Conservation (phyloP, 2,113 vertebrate species). For the Aptenodytes forsteri region DNA sequence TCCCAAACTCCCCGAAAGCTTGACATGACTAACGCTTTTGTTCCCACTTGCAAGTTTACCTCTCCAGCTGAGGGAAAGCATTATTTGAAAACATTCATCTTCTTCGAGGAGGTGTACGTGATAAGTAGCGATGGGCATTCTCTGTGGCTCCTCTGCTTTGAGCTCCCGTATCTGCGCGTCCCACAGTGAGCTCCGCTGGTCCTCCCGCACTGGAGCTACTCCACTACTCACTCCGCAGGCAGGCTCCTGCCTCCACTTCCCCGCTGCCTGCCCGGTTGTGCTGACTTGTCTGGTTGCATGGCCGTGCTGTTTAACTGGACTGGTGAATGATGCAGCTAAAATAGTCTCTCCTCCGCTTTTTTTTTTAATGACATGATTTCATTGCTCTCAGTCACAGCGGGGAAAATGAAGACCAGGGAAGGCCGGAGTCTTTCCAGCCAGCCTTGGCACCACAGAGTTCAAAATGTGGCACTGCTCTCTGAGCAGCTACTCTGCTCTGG, state of each 20-base stretch:
- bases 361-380: not conserved
- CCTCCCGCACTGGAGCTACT: not conserved
- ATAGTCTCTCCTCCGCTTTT: not conserved
- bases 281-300: not conserved
- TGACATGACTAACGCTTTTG: not conserved
- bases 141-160: not conserved
- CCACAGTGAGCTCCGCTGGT: not conserved
- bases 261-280: not conserved
- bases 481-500: not conserved
- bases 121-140: not conserved
- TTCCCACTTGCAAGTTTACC: not conserved
- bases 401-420: accelerated
- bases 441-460: not conserved
- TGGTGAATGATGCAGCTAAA: not conserved
- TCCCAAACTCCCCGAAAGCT: not conserved
- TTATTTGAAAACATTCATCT: accelerated
- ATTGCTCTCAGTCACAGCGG: not conserved
- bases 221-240: accelerated
- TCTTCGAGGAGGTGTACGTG: not conserved
- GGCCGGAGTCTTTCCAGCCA: not conserved
- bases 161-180: accelerated
- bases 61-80: not conserved
- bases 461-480: accelerated
- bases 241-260: not conserved
- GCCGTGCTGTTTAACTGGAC: not conserved